phyloP scores from a whole-genome alignment of 2,113 vertebrate genomes.

The Desmodus rotundus region DNA sequence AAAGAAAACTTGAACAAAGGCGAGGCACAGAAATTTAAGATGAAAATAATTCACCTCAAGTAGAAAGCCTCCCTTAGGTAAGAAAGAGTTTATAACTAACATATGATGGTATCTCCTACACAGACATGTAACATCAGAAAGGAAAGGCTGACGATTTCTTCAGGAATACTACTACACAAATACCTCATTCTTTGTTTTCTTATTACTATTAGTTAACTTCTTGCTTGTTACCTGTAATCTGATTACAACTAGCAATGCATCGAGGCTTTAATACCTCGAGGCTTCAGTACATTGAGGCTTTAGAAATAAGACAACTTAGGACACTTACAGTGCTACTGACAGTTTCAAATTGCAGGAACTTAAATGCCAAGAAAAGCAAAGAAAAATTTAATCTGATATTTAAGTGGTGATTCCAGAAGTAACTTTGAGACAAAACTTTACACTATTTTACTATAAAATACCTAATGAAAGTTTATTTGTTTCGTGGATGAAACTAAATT shows the following conservation, averaged over 20 bases:
- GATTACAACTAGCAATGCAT: background rate
- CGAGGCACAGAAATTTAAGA: slow-evolving; percentile 8
- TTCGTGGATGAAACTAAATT: background rate
- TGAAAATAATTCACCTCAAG: slow-evolving; percentile 17
- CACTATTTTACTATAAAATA: background rate
- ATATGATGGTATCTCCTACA: background rate
- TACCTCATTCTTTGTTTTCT: background rate
- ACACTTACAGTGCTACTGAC: slow-evolving; percentile 38
- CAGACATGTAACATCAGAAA: background rate
- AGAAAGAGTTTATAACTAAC: background rate
- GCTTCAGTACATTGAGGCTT: background rate
- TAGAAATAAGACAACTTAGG: slow-evolving; percentile 35
- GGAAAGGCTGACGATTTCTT: background rate
- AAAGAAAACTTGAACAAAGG: slow-evolving; percentile 15
- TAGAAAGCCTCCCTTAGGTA: background rate
- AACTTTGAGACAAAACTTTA: slow-evolving; percentile 3
- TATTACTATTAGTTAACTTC: slow-evolving; percentile 19
- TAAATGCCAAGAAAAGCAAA: slow-evolving; percentile 63
- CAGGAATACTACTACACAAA: background rate
- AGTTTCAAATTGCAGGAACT: slow-evolving; percentile 54
- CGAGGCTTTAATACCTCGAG: background rate
- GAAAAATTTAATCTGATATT: slow-evolving; percentile 42
- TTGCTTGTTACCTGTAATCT: slow-evolving; percentile 11
- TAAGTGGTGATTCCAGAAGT: slow-evolving; percentile 28
- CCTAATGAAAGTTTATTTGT: background rate